Conservation (phyloP, 2,888 invertebrate species). For the Chirona hameri region DNA sequence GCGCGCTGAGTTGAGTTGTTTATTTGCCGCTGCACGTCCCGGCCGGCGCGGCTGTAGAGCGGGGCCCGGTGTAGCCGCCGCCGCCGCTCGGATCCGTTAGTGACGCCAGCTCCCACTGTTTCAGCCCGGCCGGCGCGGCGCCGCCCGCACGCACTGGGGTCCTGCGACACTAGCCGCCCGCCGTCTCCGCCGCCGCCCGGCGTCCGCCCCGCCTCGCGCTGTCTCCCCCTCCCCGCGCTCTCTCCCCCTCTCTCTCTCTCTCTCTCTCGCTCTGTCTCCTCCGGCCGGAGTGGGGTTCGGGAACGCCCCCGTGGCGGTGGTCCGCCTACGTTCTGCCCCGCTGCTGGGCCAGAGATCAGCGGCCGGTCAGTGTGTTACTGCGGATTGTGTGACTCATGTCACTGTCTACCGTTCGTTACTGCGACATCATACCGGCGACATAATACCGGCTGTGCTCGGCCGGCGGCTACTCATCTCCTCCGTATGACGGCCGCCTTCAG, state of each 20-base stretch:
- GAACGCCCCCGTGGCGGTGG: too few relatives aligned
- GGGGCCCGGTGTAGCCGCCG: neutral
- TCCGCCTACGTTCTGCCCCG: too few relatives aligned
- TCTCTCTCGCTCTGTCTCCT: slow-evolving; percentile 1
- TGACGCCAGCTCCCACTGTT: neutral
- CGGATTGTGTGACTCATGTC: too few relatives aligned
- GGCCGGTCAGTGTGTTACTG: too few relatives aligned
- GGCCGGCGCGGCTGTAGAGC: neutral
- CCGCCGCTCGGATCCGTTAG: neutral
- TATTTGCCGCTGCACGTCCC: neutral
- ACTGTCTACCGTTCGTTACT: too few relatives aligned
- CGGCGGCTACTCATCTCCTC: too few relatives aligned
- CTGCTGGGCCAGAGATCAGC: too few relatives aligned
- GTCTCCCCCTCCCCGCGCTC: slow-evolving; percentile 29
- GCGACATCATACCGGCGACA: too few relatives aligned
- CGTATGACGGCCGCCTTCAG: too few relatives aligned
- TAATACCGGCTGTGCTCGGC: too few relatives aligned
- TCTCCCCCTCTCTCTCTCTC: too few relatives aligned
- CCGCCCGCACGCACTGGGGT: neutral
- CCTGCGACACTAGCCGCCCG: neutral
- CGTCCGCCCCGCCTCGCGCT: neutral
- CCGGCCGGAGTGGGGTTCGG: neutral
- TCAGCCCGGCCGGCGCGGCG: neutral
- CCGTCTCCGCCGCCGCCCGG: neutral
- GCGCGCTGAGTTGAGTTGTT: neutral